Evolutionary conservation across 2,797 vertebrate genomes (phyloP).

Genomic region (Salmo trutta): DNA sequence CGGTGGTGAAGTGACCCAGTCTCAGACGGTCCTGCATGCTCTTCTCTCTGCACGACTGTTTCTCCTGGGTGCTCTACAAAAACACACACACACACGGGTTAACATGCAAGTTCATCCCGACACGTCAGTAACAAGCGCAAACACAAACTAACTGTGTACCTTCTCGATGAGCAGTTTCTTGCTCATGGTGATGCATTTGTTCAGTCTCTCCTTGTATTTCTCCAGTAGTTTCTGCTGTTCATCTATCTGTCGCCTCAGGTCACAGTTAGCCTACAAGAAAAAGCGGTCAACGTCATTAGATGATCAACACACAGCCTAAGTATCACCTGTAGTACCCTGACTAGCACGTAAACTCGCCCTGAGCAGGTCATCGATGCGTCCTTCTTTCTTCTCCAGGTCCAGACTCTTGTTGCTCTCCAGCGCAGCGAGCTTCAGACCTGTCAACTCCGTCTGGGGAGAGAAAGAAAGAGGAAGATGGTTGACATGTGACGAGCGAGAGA

Average conservation of each 20-base stretch:
- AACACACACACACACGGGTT: conserved; percentile 2
- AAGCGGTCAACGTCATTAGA: background rate
- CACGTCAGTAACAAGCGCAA: background rate
- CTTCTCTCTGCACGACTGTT: conserved; percentile 97
- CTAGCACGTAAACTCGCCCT: conserved; percentile 81
- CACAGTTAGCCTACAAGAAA: conserved; percentile 89
- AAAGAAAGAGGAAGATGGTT: background rate
- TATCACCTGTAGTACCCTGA: background rate
- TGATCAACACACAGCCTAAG: background rate
- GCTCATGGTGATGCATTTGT: conserved; percentile 99
- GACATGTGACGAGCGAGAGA: background rate
- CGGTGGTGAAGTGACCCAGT: conserved; percentile 98
- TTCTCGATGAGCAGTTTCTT: conserved; percentile 99
- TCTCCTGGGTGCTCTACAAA: conserved; percentile 88
- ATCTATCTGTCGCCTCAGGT: conserved; percentile 96
- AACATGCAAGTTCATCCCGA: background rate
- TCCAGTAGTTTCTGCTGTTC: conserved; percentile 98
- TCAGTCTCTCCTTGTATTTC: conserved; percentile 97
- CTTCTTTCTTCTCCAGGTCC: conserved; percentile 99
- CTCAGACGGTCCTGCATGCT: conserved; percentile 99
- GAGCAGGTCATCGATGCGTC: conserved; percentile 98
- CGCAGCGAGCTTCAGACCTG: conserved; percentile 94
- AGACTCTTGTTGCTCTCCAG: conserved; percentile 99
- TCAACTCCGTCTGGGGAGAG: conserved; percentile 88
- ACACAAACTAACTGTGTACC: conserved; percentile 64